These are phyloP conservation scores for Capreolus pygargus DNA, from an alignment of 2,113 vertebrate genomes.

Conservation along the genomic window DNA sequence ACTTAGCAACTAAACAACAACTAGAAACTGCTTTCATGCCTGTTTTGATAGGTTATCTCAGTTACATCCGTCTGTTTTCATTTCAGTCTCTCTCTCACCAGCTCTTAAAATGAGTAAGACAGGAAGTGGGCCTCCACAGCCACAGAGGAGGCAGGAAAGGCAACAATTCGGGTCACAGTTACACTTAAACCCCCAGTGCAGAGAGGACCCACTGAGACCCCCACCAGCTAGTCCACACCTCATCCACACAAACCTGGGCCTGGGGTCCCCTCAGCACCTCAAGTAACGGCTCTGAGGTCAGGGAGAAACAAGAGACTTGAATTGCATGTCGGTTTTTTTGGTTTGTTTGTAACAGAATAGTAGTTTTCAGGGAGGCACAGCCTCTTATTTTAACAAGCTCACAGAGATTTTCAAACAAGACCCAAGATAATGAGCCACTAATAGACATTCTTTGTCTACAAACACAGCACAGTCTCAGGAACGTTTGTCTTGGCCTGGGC, in stretches of 20 bases:
- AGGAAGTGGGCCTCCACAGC: neutral
- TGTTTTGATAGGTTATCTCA: neutral
- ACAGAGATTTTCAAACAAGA: neutral
- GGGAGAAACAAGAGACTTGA: neutral
- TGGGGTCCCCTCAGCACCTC: neutral
- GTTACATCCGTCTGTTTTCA: neutral
- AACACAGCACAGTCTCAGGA: neutral
- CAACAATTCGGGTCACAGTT: neutral
- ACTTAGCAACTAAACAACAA: neutral
- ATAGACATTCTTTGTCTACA: neutral
- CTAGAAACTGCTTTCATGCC: neutral
- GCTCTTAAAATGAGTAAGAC: neutral
- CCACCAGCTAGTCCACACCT: neutral
- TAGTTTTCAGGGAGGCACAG: neutral
- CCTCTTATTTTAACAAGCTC: neutral
- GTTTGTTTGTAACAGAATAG: neutral
- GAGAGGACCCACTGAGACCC: neutral
- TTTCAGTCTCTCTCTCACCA: neutral
- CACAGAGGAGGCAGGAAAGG: neutral
- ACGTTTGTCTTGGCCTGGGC: too few relatives aligned
- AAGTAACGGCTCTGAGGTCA: neutral
- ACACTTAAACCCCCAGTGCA: neutral
- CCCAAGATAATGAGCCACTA: neutral
- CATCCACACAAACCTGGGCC: neutral
- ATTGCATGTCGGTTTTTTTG: neutral